A percentile compares a stretch with the other conserved stretches of the same genome.
phyloP scores from a whole-genome alignment of 2,797 vertebrate species.

The Falco rusticolus region DNA sequence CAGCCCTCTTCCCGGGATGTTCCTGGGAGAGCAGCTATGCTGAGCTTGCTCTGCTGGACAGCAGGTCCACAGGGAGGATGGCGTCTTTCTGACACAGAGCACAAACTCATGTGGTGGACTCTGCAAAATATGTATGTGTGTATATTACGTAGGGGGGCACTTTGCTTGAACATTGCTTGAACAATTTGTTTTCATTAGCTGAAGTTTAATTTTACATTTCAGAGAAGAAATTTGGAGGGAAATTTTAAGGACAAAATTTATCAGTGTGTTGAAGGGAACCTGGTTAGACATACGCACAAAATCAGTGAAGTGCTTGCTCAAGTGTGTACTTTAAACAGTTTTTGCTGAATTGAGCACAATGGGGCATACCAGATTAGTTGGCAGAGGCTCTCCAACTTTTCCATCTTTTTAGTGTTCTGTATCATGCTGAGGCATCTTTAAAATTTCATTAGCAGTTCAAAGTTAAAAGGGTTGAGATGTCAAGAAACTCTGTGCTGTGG shows the following conservation, averaged over 20 bases:
- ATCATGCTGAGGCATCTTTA: background rate
- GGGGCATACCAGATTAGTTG: background rate
- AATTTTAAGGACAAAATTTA: background rate
- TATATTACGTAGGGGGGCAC: accelerated
- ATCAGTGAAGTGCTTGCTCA: background rate
- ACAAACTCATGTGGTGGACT: background rate
- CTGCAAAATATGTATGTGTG: background rate
- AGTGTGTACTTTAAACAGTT: background rate
- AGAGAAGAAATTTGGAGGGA: background rate
- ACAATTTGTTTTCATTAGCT: background rate
- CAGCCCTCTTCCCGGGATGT: background rate
- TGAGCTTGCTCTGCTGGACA: background rate
- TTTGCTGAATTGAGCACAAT: background rate
- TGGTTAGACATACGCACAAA: background rate
- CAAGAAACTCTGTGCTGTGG: background rate
- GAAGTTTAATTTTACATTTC: background rate
- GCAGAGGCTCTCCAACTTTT: background rate
- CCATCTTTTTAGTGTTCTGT: background rate
- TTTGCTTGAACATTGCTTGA: background rate
- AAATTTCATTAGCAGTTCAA: conserved; percentile 8
- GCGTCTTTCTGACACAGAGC: background rate
- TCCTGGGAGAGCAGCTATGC: background rate
- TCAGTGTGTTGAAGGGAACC: background rate
- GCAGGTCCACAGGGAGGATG: background rate
- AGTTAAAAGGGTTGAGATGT: background rate